phyloP scores from a whole-genome alignment of 2,888 invertebrate species.

The Nymphalis c-album region DNA sequence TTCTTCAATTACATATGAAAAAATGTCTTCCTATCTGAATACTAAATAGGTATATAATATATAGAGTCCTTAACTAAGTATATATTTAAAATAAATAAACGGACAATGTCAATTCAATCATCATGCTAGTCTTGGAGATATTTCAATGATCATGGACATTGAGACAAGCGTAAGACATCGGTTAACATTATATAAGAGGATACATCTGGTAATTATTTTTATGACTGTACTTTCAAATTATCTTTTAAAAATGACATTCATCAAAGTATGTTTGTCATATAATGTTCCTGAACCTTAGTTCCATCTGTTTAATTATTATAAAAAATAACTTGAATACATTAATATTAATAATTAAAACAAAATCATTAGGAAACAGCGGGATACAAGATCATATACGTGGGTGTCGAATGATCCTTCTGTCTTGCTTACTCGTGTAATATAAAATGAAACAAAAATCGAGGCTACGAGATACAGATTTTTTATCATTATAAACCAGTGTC shows the following conservation, averaged over 20 bases:
- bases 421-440: constrained; percentile 44
- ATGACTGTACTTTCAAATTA: background rate
- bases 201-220: background rate
- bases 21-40: background rate
- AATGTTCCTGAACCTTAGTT: background rate
- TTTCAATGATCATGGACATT: background rate
- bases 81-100: background rate
- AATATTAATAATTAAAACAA: constrained; percentile 67
- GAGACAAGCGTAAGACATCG: background rate
- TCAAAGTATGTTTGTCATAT: background rate
- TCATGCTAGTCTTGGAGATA: background rate
- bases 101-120: background rate
- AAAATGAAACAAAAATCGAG: constrained; percentile 44
- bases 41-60: too few relatives aligned
- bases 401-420: constrained; percentile 52
- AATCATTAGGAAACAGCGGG: constrained; percentile 60
- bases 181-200: background rate
- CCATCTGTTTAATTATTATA: background rate
- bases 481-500: background rate
- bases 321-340: background rate
- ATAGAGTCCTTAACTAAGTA: background rate
- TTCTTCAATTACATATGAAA: background rate
- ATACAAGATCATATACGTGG: constrained; percentile 56
- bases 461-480: background rate
- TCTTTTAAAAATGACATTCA: background rate